A percentile compares a stretch with the other conserved stretches of the same genome.
Conservation (phyloP, 2,113 vertebrate species). For the Alectura lathami region DNA sequence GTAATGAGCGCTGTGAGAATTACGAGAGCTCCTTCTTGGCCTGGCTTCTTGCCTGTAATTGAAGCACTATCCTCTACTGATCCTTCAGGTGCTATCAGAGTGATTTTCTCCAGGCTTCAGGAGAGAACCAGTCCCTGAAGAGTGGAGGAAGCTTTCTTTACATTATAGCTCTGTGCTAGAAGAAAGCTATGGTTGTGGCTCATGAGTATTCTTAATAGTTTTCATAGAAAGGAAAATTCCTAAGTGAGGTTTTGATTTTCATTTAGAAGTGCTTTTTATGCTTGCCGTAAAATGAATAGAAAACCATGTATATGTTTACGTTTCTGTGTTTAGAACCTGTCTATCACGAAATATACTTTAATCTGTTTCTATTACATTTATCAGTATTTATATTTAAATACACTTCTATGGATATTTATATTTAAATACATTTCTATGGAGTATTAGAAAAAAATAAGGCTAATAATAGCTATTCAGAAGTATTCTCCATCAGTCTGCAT, state of each 20-base stretch:
- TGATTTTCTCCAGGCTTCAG: conserved; percentile 73
- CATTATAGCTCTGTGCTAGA: conserved; percentile 66
- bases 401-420: background rate
- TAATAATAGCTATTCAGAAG: background rate
- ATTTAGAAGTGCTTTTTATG: conserved; percentile 33
- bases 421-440: background rate
- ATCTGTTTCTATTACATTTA: background rate
- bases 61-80: conserved; percentile 77
- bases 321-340: background rate
- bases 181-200: conserved; percentile 38
- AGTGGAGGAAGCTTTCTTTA: conserved; percentile 58
- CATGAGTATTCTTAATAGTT: conserved; percentile 69
- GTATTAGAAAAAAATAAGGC: background rate
- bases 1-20: conserved; percentile 84
- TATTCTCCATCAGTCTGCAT: background rate
- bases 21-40: conserved; percentile 65
- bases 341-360: background rate
- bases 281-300: background rate
- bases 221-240: conserved; percentile 59
- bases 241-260: conserved; percentile 42
- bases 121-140: conserved; percentile 64
- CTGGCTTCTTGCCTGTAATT: conserved; percentile 69
- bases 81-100: conserved; percentile 77
- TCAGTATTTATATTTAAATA: background rate
- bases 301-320: background rate